Conservation (phyloP, 2,113 vertebrate species). For the Lophura nycthemera region DNA sequence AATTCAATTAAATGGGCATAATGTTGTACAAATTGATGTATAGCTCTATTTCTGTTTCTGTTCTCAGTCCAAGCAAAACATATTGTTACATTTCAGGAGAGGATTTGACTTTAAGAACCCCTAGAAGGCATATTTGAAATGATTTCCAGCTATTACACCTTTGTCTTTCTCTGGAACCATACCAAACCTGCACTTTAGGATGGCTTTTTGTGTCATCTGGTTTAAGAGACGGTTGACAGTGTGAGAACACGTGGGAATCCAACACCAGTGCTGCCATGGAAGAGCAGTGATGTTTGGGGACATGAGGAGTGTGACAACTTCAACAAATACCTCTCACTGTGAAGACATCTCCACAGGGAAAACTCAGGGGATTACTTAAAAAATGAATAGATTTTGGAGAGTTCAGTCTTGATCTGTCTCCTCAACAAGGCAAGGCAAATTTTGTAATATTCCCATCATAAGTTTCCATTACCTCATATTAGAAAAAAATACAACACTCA, state of each 20-base stretch:
- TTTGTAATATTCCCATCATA: background rate
- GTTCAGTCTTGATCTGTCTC: background rate
- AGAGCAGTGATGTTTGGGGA: background rate
- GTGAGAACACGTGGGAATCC: background rate
- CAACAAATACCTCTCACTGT: background rate
- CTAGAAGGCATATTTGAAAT: background rate
- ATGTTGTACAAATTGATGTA: background rate
- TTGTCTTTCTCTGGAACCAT: background rate
- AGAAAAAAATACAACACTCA: background rate
- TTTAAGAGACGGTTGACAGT: background rate
- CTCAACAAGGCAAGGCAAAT: background rate
- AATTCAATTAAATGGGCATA: background rate
- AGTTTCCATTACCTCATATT: background rate
- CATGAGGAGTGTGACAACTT: background rate
- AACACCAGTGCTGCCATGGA: background rate
- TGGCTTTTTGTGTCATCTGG: background rate
- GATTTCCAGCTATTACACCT: background rate
- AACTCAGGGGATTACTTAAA: background rate
- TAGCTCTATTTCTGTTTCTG: conserved; percentile 29
- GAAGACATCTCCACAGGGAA: background rate
- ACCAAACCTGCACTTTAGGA: background rate
- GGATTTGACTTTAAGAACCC: background rate
- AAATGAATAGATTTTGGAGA: background rate
- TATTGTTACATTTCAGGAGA: conserved; percentile 21
- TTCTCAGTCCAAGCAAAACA: background rate